Evolutionary conservation across 2,797 vertebrate species (phyloP).

Genomic region (Eidolon dupreanum): DNA sequence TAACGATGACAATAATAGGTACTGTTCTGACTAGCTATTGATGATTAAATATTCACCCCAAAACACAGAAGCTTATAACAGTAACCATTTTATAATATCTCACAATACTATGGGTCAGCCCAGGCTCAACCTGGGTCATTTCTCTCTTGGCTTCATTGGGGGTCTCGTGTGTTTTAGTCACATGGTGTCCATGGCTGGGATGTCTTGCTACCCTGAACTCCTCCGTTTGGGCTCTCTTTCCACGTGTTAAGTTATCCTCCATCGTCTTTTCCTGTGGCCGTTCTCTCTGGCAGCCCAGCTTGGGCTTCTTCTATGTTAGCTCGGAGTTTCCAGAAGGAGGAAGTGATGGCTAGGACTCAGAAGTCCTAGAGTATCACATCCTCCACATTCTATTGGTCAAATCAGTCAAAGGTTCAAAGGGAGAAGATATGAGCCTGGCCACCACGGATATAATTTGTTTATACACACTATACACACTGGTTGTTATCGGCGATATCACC

Average conservation of each 20-base stretch:
- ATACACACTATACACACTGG: not conserved
- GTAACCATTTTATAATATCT: not conserved
- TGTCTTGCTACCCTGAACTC: not conserved
- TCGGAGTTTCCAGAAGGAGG: not conserved
- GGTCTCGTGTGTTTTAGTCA: not conserved
- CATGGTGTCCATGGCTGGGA: too few species aligned
- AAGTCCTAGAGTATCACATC: not conserved
- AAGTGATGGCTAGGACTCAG: not conserved
- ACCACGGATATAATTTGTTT: not conserved
- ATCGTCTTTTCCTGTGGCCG: not conserved
- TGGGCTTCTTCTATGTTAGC: not conserved
- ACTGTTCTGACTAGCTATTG: not conserved
- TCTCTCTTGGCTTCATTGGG: not conserved
- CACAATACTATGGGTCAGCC: not conserved
- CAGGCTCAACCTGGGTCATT: not conserved
- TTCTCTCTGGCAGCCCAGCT: not conserved
- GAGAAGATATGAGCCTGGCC: not conserved
- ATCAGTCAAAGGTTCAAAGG: not conserved
- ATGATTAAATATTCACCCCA: not conserved
- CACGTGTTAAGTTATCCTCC: not conserved
- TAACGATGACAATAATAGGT: not conserved
- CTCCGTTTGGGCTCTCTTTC: not conserved
- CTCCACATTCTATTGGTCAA: not conserved
- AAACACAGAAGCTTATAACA: not conserved
- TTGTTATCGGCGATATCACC: not conserved